phyloP scores from a whole-genome alignment of 1,140 invertebrate species.

The Ruditapes philippinarum region DNA sequence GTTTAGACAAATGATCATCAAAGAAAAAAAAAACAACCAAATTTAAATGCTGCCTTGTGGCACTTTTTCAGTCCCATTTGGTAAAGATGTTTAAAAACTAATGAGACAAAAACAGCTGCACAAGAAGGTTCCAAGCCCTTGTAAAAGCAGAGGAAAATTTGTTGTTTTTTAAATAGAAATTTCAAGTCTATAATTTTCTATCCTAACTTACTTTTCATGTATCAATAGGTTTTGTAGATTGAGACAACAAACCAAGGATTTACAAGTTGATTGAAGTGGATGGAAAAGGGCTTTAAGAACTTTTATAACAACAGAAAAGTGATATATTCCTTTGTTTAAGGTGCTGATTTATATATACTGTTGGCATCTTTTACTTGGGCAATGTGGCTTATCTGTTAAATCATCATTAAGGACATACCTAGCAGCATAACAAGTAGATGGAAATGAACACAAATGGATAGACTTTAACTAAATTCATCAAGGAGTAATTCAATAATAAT shows the following conservation, averaged over 20 bases:
- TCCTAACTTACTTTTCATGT: not conserved
- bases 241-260: slow-evolving; percentile 14
- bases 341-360: slow-evolving; percentile 29
- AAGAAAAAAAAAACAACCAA: not conserved
- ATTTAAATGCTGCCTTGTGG: slow-evolving; percentile 14
- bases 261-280: slow-evolving; percentile 8
- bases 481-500: too few relatives aligned
- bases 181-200: not conserved
- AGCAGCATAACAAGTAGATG: too few relatives aligned
- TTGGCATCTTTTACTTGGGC: slow-evolving; percentile 34
- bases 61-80: not conserved
- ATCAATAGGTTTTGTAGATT: slow-evolving; percentile 1
- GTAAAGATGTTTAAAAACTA: not conserved
- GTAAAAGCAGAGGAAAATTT: slow-evolving; percentile 67
- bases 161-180: not conserved
- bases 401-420: slow-evolving; percentile 23
- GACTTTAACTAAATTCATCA: too few relatives aligned
- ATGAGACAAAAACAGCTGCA: slow-evolving; percentile 13
- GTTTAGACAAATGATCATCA: not conserved
- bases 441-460: too few relatives aligned
- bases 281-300: not conserved
- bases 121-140: slow-evolving; percentile 68
- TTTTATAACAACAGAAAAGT: slow-evolving; percentile 28
- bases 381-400: slow-evolving; percentile 35
- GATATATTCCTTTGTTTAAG: slow-evolving; percentile 36